A percentile compares a stretch with the other conserved stretches of the same genome.
Conservation (phyloP, 2,113 vertebrate species). For the Herpailurus yagouaroundi region DNA sequence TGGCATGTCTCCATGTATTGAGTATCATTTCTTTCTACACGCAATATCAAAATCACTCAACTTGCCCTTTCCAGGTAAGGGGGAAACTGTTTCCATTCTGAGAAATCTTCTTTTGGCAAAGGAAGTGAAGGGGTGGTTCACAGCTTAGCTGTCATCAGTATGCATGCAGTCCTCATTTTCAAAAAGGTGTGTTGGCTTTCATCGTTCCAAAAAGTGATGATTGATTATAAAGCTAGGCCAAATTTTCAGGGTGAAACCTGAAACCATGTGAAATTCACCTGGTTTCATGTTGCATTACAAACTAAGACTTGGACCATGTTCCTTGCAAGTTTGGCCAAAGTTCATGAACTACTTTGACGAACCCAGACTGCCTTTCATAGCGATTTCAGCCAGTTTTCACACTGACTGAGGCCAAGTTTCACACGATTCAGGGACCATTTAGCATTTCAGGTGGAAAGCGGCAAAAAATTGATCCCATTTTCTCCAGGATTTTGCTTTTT, state of each 20-base stretch:
- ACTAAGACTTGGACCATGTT: constrained; percentile 69
- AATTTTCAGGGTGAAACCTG: constrained; percentile 72
- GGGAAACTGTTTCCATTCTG: constrained; percentile 44
- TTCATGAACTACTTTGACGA: constrained; percentile 76
- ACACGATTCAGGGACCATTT: constrained; percentile 26
- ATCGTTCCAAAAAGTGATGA: constrained; percentile 76
- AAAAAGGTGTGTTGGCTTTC: constrained; percentile 82
- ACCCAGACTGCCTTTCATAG: constrained; percentile 69
- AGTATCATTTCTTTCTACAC: constrained; percentile 56
- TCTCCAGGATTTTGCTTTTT: constrained; percentile 20
- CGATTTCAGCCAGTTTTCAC: constrained; percentile 76
- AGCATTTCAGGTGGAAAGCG: constrained; percentile 55
- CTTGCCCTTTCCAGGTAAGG: constrained; percentile 64
- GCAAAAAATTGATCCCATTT: constrained; percentile 40
- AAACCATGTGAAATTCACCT: constrained; percentile 79
- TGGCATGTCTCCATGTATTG: background rate
- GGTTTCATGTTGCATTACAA: constrained; percentile 77
- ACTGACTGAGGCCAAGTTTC: constrained; percentile 59
- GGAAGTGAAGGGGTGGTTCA: constrained; percentile 47
- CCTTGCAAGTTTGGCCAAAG: constrained; percentile 74
- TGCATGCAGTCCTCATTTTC: constrained; percentile 52
- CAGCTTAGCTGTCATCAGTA: constrained; percentile 74
- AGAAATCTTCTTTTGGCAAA: constrained; percentile 67
- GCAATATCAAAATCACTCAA: constrained; percentile 52
- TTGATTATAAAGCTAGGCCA: constrained; percentile 73